Evolutionary conservation across 2,888 invertebrate species (phyloP).

Genomic region (Eupithecia exiguata): DNA sequence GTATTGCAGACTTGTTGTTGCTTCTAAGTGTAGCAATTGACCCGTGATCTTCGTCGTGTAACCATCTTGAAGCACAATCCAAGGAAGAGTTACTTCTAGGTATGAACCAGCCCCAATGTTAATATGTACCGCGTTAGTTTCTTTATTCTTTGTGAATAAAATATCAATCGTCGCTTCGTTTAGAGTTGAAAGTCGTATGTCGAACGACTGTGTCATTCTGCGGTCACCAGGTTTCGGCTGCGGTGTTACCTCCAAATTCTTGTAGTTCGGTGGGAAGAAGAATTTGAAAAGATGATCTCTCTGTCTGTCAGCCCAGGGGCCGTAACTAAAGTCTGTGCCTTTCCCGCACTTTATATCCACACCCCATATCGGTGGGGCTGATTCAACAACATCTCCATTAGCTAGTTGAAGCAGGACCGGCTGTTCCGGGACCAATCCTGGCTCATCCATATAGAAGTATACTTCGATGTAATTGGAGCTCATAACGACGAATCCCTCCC

Average conservation of each 20-base stretch:
- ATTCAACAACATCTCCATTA: conserved; percentile 96
- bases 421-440: conserved; percentile 95
- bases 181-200: conserved; percentile 94
- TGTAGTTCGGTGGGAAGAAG: conserved; percentile 96
- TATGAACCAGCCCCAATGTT: conserved; percentile 98
- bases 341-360: conserved; percentile 97
- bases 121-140: conserved; percentile 98
- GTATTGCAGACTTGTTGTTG: conserved; percentile 97
- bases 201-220: conserved; percentile 95
- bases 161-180: conserved; percentile 98
- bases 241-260: conserved; percentile 90
- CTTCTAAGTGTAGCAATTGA: conserved; percentile 96
- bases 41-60: conserved; percentile 96
- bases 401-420: conserved; percentile 94
- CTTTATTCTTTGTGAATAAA: conserved; percentile 96
- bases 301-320: conserved; percentile 99
- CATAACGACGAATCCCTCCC: conserved; percentile 98
- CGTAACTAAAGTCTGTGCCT: conserved; percentile 98
- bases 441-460: conserved; percentile 99
- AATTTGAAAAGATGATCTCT: conserved; percentile 97
- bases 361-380: conserved; percentile 97
- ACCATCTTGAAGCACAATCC: conserved; percentile 94
- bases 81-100: conserved; percentile 97
- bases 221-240: conserved; percentile 94
- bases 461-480: conserved; percentile 97